phyloP scores from a whole-genome alignment of 2,797 vertebrate species.

The Trachurus trachurus region DNA sequence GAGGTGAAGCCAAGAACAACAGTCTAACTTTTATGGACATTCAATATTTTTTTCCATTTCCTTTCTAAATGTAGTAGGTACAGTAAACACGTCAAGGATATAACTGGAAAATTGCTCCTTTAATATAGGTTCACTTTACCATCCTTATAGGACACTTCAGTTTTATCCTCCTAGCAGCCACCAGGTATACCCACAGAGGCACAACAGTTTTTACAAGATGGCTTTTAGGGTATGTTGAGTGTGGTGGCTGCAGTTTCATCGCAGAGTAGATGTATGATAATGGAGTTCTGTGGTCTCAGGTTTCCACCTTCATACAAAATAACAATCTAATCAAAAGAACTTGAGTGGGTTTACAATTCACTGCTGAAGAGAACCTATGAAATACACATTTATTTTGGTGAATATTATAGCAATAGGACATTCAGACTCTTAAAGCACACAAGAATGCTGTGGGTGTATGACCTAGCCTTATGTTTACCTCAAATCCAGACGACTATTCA shows the following conservation, averaged over 20 bases:
- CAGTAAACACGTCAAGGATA: not conserved
- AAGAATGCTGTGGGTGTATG: conserved; percentile 8
- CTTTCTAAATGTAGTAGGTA: not conserved
- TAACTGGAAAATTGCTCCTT: not conserved
- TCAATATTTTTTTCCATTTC: not conserved
- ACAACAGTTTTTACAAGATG: conserved; percentile 1
- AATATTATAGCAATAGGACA: conserved; percentile 14
- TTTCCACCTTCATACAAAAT: conserved; percentile 9
- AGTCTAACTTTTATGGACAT: not conserved
- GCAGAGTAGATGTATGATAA: conserved; percentile 21
- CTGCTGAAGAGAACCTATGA: conserved; percentile 11
- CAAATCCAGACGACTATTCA: conserved; percentile 24
- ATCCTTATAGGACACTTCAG: not conserved
- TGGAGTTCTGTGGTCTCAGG: conserved; percentile 13
- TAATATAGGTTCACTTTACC: not conserved
- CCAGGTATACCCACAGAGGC: not conserved
- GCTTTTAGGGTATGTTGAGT: conserved; percentile 1
- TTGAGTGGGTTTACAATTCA: conserved; percentile 5
- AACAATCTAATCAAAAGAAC: conserved; percentile 16
- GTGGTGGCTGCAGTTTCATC: not conserved
- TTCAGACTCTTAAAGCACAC: conserved; percentile 8
- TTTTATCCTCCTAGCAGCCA: conserved; percentile 7
- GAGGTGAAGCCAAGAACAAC: not conserved
- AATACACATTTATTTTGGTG: conserved; percentile 29
- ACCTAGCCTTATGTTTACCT: conserved; percentile 38